A percentile compares a stretch with the other conserved stretches of the same genome.
Evolutionary conservation across 2,797 vertebrate genomes (phyloP).

Genomic region (Pempheris klunzingeri): DNA sequence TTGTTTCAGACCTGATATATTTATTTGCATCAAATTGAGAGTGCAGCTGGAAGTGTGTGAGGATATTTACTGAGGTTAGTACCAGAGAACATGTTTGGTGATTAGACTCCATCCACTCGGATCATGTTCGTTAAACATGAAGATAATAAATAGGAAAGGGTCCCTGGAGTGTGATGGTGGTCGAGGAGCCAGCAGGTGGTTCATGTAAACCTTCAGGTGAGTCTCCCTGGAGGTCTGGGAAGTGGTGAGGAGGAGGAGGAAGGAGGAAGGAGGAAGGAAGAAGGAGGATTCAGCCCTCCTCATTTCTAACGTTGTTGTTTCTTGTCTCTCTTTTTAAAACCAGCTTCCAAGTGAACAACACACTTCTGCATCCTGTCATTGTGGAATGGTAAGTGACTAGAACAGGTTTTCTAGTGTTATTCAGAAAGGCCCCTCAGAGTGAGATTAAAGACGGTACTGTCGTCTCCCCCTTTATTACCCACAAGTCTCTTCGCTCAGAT

Average conservation of each 20-base stretch:
- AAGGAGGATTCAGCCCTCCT: neutral
- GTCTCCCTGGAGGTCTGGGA: neutral
- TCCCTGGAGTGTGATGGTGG: neutral
- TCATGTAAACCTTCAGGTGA: neutral
- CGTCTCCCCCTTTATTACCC: neutral
- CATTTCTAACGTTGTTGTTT: neutral
- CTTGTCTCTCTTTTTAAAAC: neutral
- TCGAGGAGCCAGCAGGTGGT: neutral
- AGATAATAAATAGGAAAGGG: neutral
- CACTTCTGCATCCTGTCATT: slow-evolving; percentile 92
- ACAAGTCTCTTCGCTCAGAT: slow-evolving; percentile 20
- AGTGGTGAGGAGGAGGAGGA: no score
- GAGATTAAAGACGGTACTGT: neutral
- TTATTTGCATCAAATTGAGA: slow-evolving; percentile 2
- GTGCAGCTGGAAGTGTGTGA: neutral
- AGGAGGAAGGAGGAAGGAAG: neutral
- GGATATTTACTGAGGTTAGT: neutral
- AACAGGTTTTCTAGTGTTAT: neutral
- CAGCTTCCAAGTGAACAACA: slow-evolving; percentile 94
- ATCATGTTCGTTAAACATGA: neutral
- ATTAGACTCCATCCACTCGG: neutral
- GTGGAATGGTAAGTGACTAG: slow-evolving; percentile 91
- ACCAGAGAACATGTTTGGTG: neutral
- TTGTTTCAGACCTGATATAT: slow-evolving; percentile 7
- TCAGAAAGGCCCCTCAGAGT: neutral